A percentile compares a stretch with the other conserved stretches of the same genome.
These are phyloP conservation scores for Rhinogobius similis DNA, from an alignment of 2,113 vertebrate genomes.

Conservation along the genomic window DNA sequence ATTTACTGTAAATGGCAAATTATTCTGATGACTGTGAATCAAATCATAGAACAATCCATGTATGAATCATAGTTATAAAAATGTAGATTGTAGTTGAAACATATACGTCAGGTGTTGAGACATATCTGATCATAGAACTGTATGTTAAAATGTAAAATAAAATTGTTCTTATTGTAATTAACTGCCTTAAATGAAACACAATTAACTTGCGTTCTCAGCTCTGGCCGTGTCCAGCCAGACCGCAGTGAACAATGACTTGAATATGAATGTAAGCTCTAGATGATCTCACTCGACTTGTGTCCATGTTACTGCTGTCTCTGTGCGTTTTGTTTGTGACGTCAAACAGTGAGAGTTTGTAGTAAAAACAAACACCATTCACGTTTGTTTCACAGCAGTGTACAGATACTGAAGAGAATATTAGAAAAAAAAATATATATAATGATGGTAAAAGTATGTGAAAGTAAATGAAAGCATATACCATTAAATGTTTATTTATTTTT, in stretches of 20 bases:
- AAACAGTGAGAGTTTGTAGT: constrained; percentile 29
- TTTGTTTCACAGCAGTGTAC: constrained; percentile 75
- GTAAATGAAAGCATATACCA: constrained; percentile 66
- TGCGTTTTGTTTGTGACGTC: constrained; percentile 51
- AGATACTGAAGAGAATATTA: constrained; percentile 66
- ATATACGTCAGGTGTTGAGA: constrained; percentile 42
- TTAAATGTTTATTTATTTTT: constrained; percentile 88
- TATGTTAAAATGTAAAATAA: constrained; percentile 28
- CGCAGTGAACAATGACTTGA: constrained; percentile 54
- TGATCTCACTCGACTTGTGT: constrained; percentile 36
- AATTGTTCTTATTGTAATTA: constrained; percentile 50
- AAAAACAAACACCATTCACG: constrained; percentile 26
- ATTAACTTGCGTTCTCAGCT: constrained; percentile 24
- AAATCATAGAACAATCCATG: constrained; percentile 32
- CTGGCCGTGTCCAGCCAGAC: constrained; percentile 35
- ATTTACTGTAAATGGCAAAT: constrained; percentile 16
- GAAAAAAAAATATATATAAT: constrained; percentile 57
- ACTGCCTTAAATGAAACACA: constrained; percentile 67
- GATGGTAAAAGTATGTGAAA: constrained; percentile 67
- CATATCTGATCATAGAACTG: constrained; percentile 43
- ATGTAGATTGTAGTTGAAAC: constrained; percentile 56
- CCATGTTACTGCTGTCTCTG: constrained; percentile 42
- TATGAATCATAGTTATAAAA: constrained; percentile 51
- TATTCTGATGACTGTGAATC: constrained; percentile 35
- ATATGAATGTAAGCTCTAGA: constrained; percentile 72